Conservation (phyloP, 2,888 invertebrate genomes). For the Xanthorhoe spadicearia region DNA sequence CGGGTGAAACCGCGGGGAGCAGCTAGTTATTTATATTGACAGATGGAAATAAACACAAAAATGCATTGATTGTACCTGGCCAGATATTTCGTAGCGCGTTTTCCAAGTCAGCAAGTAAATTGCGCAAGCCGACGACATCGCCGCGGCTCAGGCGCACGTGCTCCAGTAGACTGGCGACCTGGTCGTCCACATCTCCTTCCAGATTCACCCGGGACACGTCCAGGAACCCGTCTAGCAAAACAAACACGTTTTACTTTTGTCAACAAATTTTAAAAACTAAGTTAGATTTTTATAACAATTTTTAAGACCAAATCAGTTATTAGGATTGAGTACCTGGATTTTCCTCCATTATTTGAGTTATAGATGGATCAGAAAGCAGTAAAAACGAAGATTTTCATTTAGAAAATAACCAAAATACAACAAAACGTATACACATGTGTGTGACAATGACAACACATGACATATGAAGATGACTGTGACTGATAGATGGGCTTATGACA, state of each 20-base stretch:
- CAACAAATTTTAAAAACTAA: neutral
- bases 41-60: too few relatives aligned
- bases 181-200: constrained; percentile 27
- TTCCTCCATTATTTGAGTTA: constrained; percentile 6
- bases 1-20: too few relatives aligned
- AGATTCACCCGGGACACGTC: constrained; percentile 19
- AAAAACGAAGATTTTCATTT: neutral
- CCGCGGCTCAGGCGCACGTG: constrained; percentile 26
- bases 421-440: too few relatives aligned
- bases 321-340: constrained; percentile 4
- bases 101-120: constrained; percentile 64
- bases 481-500: too few relatives aligned
- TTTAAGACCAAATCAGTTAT: neutral
- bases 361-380: neutral
- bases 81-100: constrained; percentile 57
- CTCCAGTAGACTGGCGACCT: constrained; percentile 18
- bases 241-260: constrained; percentile 14
- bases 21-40: too few relatives aligned
- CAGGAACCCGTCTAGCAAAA: constrained; percentile 18
- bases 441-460: too few relatives aligned
- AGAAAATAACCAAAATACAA: neutral
- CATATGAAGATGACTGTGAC: too few relatives aligned
- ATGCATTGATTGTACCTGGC: constrained; percentile 53
- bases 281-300: too few relatives aligned
- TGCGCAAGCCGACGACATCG: constrained; percentile 22